These are phyloP conservation scores for Chrysolina haemoptera DNA, from an alignment of 2,888 invertebrate species.

Conservation along the genomic window DNA sequence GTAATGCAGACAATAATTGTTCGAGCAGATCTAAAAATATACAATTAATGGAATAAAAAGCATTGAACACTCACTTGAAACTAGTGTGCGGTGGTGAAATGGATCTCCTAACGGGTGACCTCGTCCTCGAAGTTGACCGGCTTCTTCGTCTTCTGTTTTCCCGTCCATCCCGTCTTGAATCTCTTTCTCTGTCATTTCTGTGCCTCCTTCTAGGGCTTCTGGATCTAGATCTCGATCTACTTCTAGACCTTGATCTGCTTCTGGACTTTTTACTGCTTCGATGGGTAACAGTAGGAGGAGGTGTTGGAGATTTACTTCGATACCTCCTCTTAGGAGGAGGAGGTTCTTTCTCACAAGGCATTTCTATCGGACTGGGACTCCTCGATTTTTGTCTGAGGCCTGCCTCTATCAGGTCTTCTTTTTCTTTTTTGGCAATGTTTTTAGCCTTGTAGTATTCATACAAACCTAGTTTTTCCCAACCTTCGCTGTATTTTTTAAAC, in stretches of 20 bases:
- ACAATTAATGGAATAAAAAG: not conserved
- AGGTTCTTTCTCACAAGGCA: conserved; percentile 81
- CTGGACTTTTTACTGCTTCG: conserved; percentile 43
- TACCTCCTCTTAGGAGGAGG: conserved; percentile 84
- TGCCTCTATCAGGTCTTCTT: conserved; percentile 85
- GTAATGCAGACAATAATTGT: not conserved
- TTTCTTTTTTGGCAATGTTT: conserved; percentile 89
- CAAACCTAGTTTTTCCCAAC: conserved; percentile 98
- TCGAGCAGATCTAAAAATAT: not conserved
- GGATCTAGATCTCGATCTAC: conserved; percentile 72
- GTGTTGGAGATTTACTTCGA: conserved; percentile 75
- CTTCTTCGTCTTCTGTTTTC: conserved; percentile 65
- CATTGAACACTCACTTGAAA: conserved; percentile 57
- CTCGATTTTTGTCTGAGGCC: conserved; percentile 82
- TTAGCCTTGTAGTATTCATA: conserved; percentile 99
- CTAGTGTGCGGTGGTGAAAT: conserved; percentile 68
- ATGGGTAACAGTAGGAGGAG: conserved; percentile 57
- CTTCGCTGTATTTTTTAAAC: conserved; percentile 77
- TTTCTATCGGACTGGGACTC: conserved; percentile 84
- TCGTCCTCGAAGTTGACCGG: conserved; percentile 68
- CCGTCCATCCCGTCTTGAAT: conserved; percentile 58
- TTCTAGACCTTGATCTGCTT: conserved; percentile 54
- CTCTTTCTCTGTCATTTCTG: conserved; percentile 64
- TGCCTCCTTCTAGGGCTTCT: conserved; percentile 67
- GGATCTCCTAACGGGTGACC: conserved; percentile 62